Evolutionary conservation across 2,113 vertebrate species (phyloP), one percentile per base, ranked within the genome.

Genomic region (Chionodraco myersi): DNA sequence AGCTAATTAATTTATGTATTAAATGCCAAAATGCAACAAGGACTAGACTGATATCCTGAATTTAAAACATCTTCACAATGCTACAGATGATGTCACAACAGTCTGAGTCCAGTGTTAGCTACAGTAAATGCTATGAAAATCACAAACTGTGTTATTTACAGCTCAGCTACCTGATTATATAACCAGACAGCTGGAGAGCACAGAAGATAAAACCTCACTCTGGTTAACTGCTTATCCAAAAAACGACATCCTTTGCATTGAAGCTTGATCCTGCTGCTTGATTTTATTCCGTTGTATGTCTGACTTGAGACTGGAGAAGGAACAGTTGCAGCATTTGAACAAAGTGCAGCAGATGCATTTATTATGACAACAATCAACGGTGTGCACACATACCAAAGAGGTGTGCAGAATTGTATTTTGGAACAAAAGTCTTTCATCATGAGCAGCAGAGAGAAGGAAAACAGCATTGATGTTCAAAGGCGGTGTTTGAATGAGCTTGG

Each of bases 381-480:
- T 3, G 3, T 72, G 52, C 14, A 26, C 30, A 15, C 41, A 9
- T n/a, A 63, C 13, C 23, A 36, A 44, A 74, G 44, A 2, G 11
- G 10, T 75, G 79, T 59, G 57, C 58, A 23, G 34, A 41, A 58
- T 14, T 14, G 13, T 49, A 47, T 79, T 69, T 71, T 49, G 1
- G n/a, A n/a, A n/a, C n/a, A n/a, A n/a, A n/a, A n/a, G 61, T 56
- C 9, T 72, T 51, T 53, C 15, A 7, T 57, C 56, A 75, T 64
- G 72, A 54, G 67, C 52, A 18, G 48, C 21, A 4, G 16, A 54
- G 48, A 70, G 13, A 10, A 9, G 15, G 18, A 68, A 2, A 16
- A 60, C 41, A 18, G 3, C 59, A 51, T 41, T 83, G 63, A 80
- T 34, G 71, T 87, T 79, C 68, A 87, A 88, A 83, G 65, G 47